Percentiles rank a stretch among this genome's conserved stretches.
Conservation (phyloP, 2,888 invertebrate species). For the Leptothorax acervorum region DNA sequence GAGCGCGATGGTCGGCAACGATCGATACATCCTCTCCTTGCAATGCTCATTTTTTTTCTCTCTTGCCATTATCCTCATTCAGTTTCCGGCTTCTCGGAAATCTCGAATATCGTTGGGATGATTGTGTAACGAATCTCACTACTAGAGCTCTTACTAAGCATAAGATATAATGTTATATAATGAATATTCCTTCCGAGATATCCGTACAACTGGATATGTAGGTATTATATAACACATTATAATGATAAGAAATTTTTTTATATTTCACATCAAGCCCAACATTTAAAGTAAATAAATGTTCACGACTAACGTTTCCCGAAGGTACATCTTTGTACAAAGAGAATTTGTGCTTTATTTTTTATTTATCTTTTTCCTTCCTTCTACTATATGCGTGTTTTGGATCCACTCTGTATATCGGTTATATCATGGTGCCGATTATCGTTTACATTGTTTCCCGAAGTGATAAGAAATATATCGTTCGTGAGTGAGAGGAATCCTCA, state of each 20-base stretch:
- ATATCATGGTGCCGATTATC: neutral
- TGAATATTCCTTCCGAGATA: constrained; percentile 21
- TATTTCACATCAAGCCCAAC: neutral
- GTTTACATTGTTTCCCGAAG: constrained; percentile 46
- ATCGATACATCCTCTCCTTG: constrained; percentile 41
- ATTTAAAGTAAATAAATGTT: neutral
- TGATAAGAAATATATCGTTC: constrained; percentile 35
- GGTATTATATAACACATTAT: neutral
- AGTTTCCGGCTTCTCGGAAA: constrained; percentile 12
- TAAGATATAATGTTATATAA: neutral
- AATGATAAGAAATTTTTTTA: neutral
- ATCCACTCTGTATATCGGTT: neutral
- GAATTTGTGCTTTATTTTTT: neutral
- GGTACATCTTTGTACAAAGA: neutral
- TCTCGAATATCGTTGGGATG: neutral
- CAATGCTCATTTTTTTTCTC: constrained; percentile 19
- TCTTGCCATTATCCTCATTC: constrained; percentile 27
- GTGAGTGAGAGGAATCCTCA: constrained; percentile 14
- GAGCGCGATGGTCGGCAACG: constrained; percentile 1
- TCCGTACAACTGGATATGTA: neutral
- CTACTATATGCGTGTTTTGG: neutral
- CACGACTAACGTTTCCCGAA: neutral
- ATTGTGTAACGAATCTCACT: constrained; percentile 21
- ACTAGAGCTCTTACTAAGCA: constrained; percentile 3
- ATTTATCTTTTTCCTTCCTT: neutral